Evolutionary conservation across 2,113 vertebrate genomes (phyloP).

Genomic region (Dascyllus trimaculatus): DNA sequence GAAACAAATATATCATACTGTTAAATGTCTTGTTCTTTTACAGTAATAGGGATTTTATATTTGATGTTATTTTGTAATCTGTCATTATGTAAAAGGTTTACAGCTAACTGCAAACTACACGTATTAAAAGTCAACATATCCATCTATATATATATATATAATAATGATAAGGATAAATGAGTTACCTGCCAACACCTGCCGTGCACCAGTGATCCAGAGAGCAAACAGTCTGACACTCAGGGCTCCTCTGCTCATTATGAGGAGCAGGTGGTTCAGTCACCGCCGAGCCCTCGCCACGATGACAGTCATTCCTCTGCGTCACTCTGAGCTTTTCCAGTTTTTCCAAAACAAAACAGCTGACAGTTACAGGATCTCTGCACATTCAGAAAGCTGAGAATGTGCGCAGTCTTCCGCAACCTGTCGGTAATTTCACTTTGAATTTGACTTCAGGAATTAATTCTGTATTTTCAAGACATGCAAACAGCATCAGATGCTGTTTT

Average conservation of each 20-base stretch:
- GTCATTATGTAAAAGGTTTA: background rate
- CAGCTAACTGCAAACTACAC: background rate
- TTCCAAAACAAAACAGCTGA: constrained; percentile 30
- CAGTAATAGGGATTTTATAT: background rate
- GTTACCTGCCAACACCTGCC: constrained; percentile 53
- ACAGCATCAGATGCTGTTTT: no score
- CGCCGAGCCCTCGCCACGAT: constrained; percentile 27
- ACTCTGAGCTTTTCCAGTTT: constrained; percentile 64
- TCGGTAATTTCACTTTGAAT: background rate
- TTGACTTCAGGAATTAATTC: background rate
- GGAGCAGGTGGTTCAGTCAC: constrained; percentile 30
- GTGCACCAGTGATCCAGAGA: background rate
- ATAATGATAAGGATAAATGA: background rate
- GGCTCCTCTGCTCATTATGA: constrained; percentile 1
- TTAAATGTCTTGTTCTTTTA: background rate
- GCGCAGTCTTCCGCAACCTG: no score
- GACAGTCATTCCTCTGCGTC: constrained; percentile 54
- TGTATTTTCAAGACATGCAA: background rate
- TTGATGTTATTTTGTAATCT: background rate
- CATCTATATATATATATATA: background rate
- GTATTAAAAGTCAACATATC: background rate
- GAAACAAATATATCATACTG: background rate
- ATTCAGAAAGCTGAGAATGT: no score
- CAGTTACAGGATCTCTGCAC: background rate
- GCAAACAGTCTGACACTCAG: background rate